Conservation (phyloP, 2,113 vertebrate species). For the Ctenomys sociabilis region DNA sequence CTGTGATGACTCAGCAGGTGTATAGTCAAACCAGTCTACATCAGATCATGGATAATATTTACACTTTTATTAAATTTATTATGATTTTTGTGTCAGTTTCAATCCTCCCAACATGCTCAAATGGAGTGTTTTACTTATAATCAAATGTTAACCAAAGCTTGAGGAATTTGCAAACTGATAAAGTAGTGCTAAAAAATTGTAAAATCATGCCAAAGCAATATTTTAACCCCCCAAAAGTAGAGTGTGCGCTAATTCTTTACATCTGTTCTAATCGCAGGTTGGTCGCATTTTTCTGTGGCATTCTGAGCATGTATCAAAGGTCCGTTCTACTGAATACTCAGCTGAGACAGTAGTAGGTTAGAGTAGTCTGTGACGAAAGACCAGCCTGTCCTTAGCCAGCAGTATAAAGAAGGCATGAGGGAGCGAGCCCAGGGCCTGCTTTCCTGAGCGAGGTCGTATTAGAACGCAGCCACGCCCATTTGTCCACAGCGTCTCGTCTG, state of each 20-base stretch:
- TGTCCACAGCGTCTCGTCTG: not conserved
- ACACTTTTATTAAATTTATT: not conserved
- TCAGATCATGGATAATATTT: not conserved
- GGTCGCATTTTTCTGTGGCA: not conserved
- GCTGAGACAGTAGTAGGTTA: not conserved
- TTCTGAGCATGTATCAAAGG: not conserved
- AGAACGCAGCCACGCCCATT: not conserved
- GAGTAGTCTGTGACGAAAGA: not conserved
- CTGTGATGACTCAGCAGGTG: not conserved
- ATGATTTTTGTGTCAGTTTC: not conserved
- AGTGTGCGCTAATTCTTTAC: not conserved
- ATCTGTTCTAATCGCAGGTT: not conserved
- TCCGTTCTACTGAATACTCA: not conserved
- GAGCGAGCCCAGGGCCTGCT: not conserved
- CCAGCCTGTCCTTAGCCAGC: not conserved
- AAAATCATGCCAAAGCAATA: not conserved
- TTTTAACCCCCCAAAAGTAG: not conserved
- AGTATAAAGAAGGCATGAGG: not conserved
- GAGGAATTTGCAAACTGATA: not conserved
- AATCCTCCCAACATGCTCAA: conserved; percentile 17
- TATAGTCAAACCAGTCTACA: not conserved
- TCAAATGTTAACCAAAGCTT: not conserved
- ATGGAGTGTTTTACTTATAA: not conserved
- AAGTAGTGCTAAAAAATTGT: not conserved
- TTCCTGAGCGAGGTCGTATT: not conserved